phyloP scores from a whole-genome alignment of 1,140 invertebrate genomes.

The Eurytemora carolleeae region DNA sequence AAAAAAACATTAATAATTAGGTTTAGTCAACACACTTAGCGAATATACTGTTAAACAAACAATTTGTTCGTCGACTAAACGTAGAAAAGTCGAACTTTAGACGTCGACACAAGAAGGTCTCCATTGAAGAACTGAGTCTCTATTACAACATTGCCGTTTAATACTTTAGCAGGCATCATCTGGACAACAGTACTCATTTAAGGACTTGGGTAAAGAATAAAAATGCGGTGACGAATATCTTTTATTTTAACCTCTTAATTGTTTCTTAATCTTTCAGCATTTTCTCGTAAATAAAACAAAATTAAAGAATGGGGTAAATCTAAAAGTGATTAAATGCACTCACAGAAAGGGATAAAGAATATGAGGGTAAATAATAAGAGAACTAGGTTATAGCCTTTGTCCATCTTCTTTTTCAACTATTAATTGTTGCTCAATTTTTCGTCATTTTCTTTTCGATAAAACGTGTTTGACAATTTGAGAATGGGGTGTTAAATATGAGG shows the following conservation, averaged over 20 bases:
- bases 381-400: too few species aligned
- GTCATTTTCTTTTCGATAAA: background rate
- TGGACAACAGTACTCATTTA: constrained; percentile 30
- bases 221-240: background rate
- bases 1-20: background rate
- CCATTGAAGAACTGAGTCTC: constrained; percentile 97
- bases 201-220: background rate
- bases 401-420: too few species aligned
- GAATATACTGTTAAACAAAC: too few species aligned
- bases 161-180: constrained; percentile 96
- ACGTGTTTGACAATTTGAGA: background rate
- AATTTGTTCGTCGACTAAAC: constrained; percentile 35
- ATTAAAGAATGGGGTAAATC: background rate
- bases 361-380: too few species aligned
- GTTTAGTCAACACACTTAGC: too few species aligned
- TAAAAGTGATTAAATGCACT: background rate
- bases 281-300: too few species aligned
- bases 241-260: background rate
- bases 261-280: background rate
- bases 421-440: background rate
- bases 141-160: constrained; percentile 95
- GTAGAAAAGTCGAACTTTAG: constrained; percentile 84
- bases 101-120: constrained; percentile 79
- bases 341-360: too few species aligned
- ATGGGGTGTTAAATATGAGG: background rate